Conservation (phyloP, 2,888 invertebrate species). For the Leptinotarsa tumamoca region DNA sequence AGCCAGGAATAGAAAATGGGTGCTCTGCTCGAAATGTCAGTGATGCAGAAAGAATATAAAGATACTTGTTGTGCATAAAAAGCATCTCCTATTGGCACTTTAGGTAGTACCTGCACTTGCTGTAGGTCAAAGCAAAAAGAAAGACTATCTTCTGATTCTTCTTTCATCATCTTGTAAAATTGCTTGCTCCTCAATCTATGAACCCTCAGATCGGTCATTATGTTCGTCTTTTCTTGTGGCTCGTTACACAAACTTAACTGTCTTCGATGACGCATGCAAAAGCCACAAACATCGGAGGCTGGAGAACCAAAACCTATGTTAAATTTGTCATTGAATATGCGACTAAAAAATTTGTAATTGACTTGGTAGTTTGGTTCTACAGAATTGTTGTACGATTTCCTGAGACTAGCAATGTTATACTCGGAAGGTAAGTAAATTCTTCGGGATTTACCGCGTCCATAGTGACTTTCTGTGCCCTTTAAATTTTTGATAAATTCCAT, state of each 20-base stretch:
- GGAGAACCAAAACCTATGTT: constrained; percentile 2
- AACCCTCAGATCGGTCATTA: too few species aligned
- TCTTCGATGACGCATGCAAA: not conserved
- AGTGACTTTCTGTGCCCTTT: constrained; percentile 18
- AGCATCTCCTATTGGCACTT: constrained; percentile 1
- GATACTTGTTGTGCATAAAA: constrained; percentile 3
- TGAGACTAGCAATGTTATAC: not conserved
- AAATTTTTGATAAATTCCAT: constrained; percentile 11
- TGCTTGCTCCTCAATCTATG: too few species aligned
- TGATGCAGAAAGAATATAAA: constrained; percentile 18
- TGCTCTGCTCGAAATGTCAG: constrained; percentile 1
- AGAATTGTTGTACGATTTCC: constrained; percentile 17
- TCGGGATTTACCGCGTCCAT: constrained; percentile 7
- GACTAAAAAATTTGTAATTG: not conserved
- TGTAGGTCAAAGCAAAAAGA: constrained; percentile 18
- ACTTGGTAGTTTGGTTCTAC: too few species aligned
- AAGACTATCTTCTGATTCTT: not conserved
- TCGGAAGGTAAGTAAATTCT: constrained; percentile 16
- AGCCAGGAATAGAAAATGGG: constrained; percentile 20
- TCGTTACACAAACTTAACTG: too few species aligned
- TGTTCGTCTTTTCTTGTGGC: too few species aligned
- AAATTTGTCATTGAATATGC: not conserved
- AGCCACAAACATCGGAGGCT: constrained; percentile 2
- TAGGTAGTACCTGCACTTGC: constrained; percentile 13
- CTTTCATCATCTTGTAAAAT: too few species aligned